Evolutionary conservation across 2,113 vertebrate genomes (phyloP), one percentile per base, ranked within the genome.

Genomic region (Mormoops blainvillei): DNA sequence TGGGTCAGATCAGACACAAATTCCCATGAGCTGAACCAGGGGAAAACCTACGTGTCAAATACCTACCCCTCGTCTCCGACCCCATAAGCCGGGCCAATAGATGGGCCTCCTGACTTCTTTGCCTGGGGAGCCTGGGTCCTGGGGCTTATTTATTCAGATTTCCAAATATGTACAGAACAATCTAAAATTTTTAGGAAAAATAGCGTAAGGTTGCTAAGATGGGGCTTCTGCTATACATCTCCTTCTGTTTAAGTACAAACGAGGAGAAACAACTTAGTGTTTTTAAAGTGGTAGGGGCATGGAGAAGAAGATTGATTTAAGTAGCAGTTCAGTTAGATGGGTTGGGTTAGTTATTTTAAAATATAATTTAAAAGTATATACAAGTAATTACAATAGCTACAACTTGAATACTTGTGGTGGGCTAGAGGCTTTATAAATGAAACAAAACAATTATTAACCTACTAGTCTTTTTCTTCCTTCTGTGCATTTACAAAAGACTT

Each of bases 331-430:
- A 89, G 16, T 82, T 41, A 50, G 50, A 71, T 81, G 12, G 65
- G 38, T 18, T 56, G 88, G 19, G 5, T 41, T 94, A 36, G 52
- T 91, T 95, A 93, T 95, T 95, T 94, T 63, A 80, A 92, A 58
- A 70, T 20, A 20, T 31, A 85, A 26, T 15, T 94, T 73, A 80
- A 76, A 90, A 36, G 1, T 68, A 18, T 15, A 31, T 74, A 56
- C 11, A 70, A 38, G 80, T 20, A 56, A 56, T 80, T 45, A 4
- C 16, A 73, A 56, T 20, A 70, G 76, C n/a, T 74, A 33, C 20
- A 78, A 38, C 3, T 28, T 65, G 58, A 58, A 5, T 19, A 63
- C 20, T 43, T 70, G 38, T 5, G 38, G 9, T 24, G n/a, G 52
- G 19, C 67, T 31, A 85, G 31, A 61, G 67, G 31, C 28, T 96